Evolutionary conservation across 2,888 invertebrate species (phyloP).

Genomic region (Thymelicus lineola): DNA sequence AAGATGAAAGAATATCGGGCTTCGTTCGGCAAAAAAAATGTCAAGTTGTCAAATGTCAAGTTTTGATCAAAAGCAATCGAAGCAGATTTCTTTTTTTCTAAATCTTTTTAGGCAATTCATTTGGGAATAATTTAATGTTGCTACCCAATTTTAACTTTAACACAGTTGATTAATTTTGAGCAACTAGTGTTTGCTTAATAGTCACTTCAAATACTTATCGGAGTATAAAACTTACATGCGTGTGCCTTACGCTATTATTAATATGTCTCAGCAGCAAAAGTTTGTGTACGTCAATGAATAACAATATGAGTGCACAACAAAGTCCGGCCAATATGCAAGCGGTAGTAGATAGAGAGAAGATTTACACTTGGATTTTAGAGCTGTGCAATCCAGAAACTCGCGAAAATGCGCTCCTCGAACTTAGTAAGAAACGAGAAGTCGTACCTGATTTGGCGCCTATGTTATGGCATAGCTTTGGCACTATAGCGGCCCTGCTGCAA

Average conservation of each 20-base stretch:
- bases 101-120: no score
- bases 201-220: constrained; percentile 4
- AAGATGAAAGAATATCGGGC: no score
- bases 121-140: no score
- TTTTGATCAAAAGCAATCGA: no score
- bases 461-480: constrained; percentile 99
- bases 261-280: constrained; percentile 21
- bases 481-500: constrained; percentile 96
- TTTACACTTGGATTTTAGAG: constrained; percentile 96
- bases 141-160: no score
- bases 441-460: constrained; percentile 99
- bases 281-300: constrained; percentile 51
- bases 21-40: no score
- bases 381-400: constrained; percentile 97
- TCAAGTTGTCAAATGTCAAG: no score
- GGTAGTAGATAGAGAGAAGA: constrained; percentile 93
- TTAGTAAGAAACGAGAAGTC: constrained; percentile 91
- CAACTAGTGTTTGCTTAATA: constrained; percentile 10
- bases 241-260: background rate
- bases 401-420: constrained; percentile 97
- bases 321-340: constrained; percentile 90
- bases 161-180: background rate
- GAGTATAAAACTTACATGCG: background rate
- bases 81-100: no score
- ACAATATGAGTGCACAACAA: constrained; percentile 90